phyloP scores from a whole-genome alignment of 2,888 invertebrate species.

The Cheilosia soror region DNA sequence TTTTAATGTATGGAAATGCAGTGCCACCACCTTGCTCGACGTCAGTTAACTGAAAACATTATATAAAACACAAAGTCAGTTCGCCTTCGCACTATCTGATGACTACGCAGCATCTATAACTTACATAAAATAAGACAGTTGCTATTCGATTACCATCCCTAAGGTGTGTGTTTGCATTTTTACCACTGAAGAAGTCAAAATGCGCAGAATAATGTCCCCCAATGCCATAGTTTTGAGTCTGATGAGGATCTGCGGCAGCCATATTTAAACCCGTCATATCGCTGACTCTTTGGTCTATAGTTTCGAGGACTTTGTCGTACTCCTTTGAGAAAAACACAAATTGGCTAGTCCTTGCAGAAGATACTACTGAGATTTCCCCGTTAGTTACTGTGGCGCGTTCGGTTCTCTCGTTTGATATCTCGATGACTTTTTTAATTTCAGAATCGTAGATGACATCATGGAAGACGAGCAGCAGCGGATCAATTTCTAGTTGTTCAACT shows the following conservation, averaged over 20 bases:
- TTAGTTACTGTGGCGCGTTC: slow-evolving; percentile 87
- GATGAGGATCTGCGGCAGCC: slow-evolving; percentile 86
- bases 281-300: slow-evolving; percentile 84
- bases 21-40: slow-evolving; percentile 98
- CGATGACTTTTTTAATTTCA: slow-evolving; percentile 85
- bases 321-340: slow-evolving; percentile 75
- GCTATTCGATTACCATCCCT: slow-evolving; percentile 81
- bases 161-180: not conserved
- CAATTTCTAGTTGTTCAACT: slow-evolving; percentile 84
- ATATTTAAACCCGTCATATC: slow-evolving; percentile 86
- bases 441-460: slow-evolving; percentile 86
- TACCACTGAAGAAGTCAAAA: slow-evolving; percentile 77
- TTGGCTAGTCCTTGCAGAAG: slow-evolving; percentile 79
- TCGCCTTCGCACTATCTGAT: too few species aligned
- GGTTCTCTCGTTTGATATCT: slow-evolving; percentile 85
- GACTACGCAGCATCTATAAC: slow-evolving; percentile 37
- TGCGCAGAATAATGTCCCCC: slow-evolving; percentile 87
- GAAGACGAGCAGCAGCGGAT: slow-evolving; percentile 85
- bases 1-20: slow-evolving; percentile 95
- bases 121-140: slow-evolving; percentile 83
- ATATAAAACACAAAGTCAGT: not conserved
- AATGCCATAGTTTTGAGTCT: slow-evolving; percentile 83
- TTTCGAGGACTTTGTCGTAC: slow-evolving; percentile 85
- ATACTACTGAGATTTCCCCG: slow-evolving; percentile 87
- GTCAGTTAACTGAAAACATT: slow-evolving; percentile 92